These are phyloP conservation scores for Horisme vitalbata DNA, from an alignment of 2,888 invertebrate genomes.

Conservation along the genomic window DNA sequence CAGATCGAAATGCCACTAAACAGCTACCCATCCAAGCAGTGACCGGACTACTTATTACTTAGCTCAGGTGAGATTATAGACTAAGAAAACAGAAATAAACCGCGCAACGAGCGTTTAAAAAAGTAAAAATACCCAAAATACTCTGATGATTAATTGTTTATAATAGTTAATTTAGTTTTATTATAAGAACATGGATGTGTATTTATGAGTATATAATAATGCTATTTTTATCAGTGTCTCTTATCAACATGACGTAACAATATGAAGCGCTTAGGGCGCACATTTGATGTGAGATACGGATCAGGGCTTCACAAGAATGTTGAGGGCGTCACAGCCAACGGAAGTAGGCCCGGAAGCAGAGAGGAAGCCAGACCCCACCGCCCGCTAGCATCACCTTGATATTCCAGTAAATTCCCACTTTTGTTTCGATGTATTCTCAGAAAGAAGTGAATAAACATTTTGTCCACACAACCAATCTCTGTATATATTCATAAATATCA, in stretches of 20 bases:
- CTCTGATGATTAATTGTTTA: too few species aligned
- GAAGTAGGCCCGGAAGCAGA: constrained; percentile 50
- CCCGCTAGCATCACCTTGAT: constrained; percentile 30
- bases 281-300: constrained; percentile 24
- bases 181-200: too few species aligned
- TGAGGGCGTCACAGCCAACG: constrained; percentile 35
- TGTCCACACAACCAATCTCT: constrained; percentile 3
- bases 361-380: constrained; percentile 33
- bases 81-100: too few species aligned
- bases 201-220: constrained; percentile 4
- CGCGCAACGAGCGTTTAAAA: too few species aligned
- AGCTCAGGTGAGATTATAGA: too few species aligned
- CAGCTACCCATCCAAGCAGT: too few species aligned
- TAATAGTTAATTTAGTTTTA: too few species aligned
- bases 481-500: not conserved
- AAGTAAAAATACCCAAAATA: too few species aligned
- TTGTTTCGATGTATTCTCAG: constrained; percentile 16
- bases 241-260: constrained; percentile 26
- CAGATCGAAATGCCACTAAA: too few species aligned
- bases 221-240: constrained; percentile 10
- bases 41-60: too few species aligned
- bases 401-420: constrained; percentile 33
- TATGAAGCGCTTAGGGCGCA: constrained; percentile 26
- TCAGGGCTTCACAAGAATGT: constrained; percentile 25
- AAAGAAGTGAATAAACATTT: constrained; percentile 13